phyloP scores from a whole-genome alignment of 2,888 invertebrate species.

The Agrochola lychnidis region DNA sequence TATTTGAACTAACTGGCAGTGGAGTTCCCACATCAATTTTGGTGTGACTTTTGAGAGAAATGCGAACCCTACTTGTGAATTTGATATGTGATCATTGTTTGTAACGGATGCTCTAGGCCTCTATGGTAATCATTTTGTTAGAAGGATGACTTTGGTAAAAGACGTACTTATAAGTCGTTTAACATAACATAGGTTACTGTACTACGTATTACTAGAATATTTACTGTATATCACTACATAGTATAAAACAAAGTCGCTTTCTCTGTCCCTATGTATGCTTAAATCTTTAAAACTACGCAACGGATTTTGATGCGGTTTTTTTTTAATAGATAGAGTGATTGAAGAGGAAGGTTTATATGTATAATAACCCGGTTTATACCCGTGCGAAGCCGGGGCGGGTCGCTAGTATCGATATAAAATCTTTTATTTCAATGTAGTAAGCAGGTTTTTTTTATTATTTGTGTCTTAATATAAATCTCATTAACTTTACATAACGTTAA shows the following conservation, averaged over 20 bases:
- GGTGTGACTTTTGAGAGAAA: constrained; percentile 45
- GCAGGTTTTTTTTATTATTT: background rate
- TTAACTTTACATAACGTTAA: background rate
- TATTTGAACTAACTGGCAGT: constrained; percentile 55
- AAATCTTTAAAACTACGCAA: too few relatives aligned
- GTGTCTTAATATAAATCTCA: background rate
- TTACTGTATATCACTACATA: background rate
- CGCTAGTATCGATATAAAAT: background rate
- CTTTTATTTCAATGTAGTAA: background rate
- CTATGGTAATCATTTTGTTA: constrained; percentile 23
- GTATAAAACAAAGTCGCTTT: too few relatives aligned
- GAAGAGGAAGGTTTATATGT: too few relatives aligned
- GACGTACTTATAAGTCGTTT: background rate
- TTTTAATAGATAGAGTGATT: too few relatives aligned
- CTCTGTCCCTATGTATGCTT: too few relatives aligned
- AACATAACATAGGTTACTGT: background rate
- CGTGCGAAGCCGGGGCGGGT: too few relatives aligned
- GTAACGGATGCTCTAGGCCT: constrained; percentile 30
- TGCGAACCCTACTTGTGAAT: constrained; percentile 45
- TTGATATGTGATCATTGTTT: constrained; percentile 35
- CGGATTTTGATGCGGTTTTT: too few relatives aligned
- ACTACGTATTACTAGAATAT: background rate
- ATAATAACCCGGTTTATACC: too few relatives aligned
- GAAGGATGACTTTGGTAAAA: background rate
- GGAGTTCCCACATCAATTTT: constrained; percentile 76